Percentiles rank a stretch among this genome's conserved stretches.
Evolutionary conservation across 2,113 vertebrate genomes (phyloP).

Genomic region (Myotis brandtii): DNA sequence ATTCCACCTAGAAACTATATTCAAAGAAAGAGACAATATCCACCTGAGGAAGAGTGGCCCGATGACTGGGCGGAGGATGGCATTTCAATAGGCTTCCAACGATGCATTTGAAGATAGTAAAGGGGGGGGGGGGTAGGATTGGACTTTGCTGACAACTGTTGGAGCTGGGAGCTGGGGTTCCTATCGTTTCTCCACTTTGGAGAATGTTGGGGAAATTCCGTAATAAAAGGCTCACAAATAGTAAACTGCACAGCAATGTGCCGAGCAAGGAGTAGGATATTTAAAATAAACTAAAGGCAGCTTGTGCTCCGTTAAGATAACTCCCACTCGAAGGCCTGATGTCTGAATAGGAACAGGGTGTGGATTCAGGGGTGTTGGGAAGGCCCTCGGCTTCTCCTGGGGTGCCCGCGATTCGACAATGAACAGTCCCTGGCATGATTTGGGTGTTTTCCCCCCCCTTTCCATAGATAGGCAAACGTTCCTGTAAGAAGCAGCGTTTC

Average conservation of each 20-base stretch:
- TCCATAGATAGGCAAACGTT: not conserved
- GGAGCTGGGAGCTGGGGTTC: not conserved
- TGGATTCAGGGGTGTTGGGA: not conserved
- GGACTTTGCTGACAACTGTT: accelerated
- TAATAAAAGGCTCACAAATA: not conserved
- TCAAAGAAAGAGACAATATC: not conserved
- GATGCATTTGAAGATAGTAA: not conserved
- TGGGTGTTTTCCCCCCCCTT: not conserved
- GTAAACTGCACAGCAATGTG: not conserved
- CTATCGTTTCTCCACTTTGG: not conserved
- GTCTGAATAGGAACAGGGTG: not conserved
- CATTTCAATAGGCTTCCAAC: not conserved
- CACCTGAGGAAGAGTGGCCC: not conserved
- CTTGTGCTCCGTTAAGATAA: not conserved
- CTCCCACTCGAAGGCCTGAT: not conserved
- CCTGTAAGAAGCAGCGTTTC: not conserved
- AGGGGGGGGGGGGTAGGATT: accelerated
- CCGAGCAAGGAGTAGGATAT: not conserved
- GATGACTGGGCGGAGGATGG: not conserved
- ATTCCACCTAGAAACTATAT: slow-evolving; percentile 85
- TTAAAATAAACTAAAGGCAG: not conserved
- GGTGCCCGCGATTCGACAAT: not conserved
- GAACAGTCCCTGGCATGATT: not conserved
- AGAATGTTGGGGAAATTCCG: not conserved
- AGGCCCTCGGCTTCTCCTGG: not conserved